Base-by-base conservation (phyloP, 2,888 invertebrate species). In the Teleiodes luculella region DNA sequence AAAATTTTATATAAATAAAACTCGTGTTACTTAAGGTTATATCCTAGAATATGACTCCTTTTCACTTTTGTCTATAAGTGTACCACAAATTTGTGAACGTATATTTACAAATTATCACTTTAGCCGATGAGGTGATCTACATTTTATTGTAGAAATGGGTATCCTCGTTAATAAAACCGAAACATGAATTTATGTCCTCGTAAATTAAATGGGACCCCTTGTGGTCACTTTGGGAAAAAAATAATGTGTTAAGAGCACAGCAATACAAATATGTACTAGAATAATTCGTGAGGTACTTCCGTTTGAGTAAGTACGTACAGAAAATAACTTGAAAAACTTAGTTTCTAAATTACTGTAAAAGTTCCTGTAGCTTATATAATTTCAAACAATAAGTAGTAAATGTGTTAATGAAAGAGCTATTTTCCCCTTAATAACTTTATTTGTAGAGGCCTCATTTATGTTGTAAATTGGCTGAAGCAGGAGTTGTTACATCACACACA, bases 101-200 rank as follows among this genome's bases (percentile, higher is more conserved):
- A 76, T 76, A 82, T 85, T 87, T 80, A 86, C 87, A 87, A 87
- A 87, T 89, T 88, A 85, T 84, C 86, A 79, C 86, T 79, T 77
- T 62, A 73, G 72, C 67, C 64, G 60, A 67, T 68, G 64, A 63
- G 63, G 66, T 66, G 68, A 70, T 69, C 66, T 64, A 68, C 63
- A 65, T 68, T 68, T 65, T 66, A 67, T 67, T 71, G 63, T 39
- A 33, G 33, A 33, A 63, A 64, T 63, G 61, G 65, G 65, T 68
- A 69, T 67, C 64, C 67, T 68, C 65, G 66, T 68, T 70, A 67
- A 66, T 58, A 58, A 55, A 63, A 63, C 50, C 20, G 53, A 60
- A 60, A 46, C 53, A 45, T 47, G 20, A 51, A 54, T 54, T 43
- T 45, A 52, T 13, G n/a, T 36, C 18, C 16, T 20, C 35, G 36